These are phyloP conservation scores for Orchesella cincta DNA, from an alignment of 1,140 invertebrate species.

Conservation along the genomic window DNA sequence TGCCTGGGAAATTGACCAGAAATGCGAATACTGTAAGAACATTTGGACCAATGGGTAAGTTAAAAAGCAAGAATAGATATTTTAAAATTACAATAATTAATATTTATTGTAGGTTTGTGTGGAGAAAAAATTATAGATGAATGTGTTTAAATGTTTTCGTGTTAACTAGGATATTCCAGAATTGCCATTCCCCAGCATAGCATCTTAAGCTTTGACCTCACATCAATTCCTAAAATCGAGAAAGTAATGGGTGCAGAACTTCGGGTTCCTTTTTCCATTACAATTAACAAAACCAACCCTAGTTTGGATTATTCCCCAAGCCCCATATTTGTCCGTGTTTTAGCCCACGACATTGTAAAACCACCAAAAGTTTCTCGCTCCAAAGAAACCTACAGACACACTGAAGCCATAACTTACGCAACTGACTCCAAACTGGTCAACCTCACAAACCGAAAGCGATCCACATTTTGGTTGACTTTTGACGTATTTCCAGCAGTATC, in stretches of 20 bases:
- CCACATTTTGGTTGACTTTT: conserved; percentile 65
- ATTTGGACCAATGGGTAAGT: background rate
- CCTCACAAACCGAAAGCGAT: conserved; percentile 56
- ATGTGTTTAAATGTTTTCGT: too few species aligned
- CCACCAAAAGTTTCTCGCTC: background rate
- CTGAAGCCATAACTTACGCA: conserved; percentile 70
- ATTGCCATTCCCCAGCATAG: too few species aligned
- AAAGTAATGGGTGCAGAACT: conserved; percentile 4
- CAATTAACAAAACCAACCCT: background rate
- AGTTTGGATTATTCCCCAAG: background rate
- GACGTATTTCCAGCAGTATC: conserved; percentile 84
- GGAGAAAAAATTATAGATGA: too few species aligned
- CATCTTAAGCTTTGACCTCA: background rate
- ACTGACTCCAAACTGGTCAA: conserved; percentile 76
- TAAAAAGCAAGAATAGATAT: too few species aligned
- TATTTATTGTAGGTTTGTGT: too few species aligned
- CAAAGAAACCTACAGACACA: background rate
- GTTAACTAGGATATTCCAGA: too few species aligned
- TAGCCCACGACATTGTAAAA: conserved; percentile 5
- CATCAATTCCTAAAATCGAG: background rate
- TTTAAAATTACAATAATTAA: too few species aligned
- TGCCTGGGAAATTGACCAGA: conserved; percentile 4
- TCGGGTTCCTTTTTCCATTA: background rate
- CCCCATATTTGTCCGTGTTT: background rate
- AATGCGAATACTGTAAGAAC: background rate